These are phyloP conservation scores for Carcinoscorpius rotundicauda DNA, from an alignment of 1,140 invertebrate genomes.

Conservation along the genomic window DNA sequence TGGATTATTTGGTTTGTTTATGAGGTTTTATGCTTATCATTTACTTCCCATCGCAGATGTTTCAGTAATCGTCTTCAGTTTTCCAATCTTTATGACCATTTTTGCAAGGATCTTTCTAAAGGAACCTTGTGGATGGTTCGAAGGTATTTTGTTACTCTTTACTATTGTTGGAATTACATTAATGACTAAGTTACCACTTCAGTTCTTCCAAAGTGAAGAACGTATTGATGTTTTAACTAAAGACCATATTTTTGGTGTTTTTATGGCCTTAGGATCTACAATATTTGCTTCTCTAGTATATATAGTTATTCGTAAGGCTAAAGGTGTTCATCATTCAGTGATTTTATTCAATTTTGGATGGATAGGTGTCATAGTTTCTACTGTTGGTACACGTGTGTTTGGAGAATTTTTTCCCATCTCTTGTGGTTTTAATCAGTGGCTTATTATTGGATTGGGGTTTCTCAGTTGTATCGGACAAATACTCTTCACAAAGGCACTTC, in stretches of 20 bases:
- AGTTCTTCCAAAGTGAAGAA: slow-evolving; percentile 26
- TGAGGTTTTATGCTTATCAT: slow-evolving; percentile 50
- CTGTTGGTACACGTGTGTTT: slow-evolving; percentile 56
- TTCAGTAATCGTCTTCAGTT: slow-evolving; percentile 46
- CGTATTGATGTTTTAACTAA: slow-evolving; percentile 9
- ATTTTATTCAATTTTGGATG: slow-evolving; percentile 61
- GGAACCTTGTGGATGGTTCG: slow-evolving; percentile 43
- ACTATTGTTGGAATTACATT: slow-evolving; percentile 40
- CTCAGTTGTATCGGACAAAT: slow-evolving; percentile 83
- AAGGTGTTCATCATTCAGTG: slow-evolving; percentile 73
- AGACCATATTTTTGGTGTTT: slow-evolving; percentile 51
- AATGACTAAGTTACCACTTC: slow-evolving; percentile 41
- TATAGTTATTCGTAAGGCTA: slow-evolving; percentile 66
- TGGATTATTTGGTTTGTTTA: slow-evolving; percentile 25
- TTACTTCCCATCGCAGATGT: slow-evolving; percentile 44
- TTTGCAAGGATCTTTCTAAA: slow-evolving; percentile 42
- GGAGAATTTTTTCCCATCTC: slow-evolving; percentile 67
- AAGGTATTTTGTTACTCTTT: slow-evolving; percentile 38
- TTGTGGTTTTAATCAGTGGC: slow-evolving; percentile 58
- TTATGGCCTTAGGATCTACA: slow-evolving; percentile 68
- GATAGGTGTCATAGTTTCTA: slow-evolving; percentile 64
- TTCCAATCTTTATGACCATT: slow-evolving; percentile 42
- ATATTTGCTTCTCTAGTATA: slow-evolving; percentile 80
- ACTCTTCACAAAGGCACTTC: slow-evolving; percentile 64
- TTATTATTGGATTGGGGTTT: slow-evolving; percentile 63